A percentile compares a stretch with the other conserved stretches of the same genome.
Evolutionary conservation across 2,888 invertebrate species (phyloP).

Genomic region (Pyrrhosoma nymphula): DNA sequence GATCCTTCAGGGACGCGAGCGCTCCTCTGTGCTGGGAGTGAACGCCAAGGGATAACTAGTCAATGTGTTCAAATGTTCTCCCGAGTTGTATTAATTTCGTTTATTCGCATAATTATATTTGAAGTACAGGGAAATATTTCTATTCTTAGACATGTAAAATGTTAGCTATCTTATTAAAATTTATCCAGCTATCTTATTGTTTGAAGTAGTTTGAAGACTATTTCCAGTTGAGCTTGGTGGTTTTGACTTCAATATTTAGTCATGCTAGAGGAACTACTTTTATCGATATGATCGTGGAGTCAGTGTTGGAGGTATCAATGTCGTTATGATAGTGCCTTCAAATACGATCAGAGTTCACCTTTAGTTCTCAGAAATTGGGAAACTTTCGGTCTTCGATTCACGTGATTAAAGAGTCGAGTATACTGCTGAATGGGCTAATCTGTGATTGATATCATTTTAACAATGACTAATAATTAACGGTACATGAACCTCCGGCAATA

Average conservation of each 20-base stretch:
- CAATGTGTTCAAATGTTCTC: not conserved
- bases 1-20: not conserved
- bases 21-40: not conserved
- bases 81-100: not conserved
- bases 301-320: too few relatives aligned
- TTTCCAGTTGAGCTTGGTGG: too few relatives aligned
- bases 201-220: too few relatives aligned
- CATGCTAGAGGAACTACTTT: too few relatives aligned
- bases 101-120: not conserved
- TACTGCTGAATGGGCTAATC: not conserved
- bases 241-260: too few relatives aligned
- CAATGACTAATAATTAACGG: not conserved
- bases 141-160: not conserved
- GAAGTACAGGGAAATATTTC: not conserved
- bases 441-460: not conserved
- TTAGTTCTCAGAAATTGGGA: not conserved
- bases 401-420: not conserved
- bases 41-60: not conserved
- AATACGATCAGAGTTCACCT: too few relatives aligned
- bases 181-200: too few relatives aligned
- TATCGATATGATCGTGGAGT: too few relatives aligned
- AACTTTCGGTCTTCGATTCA: not conserved
- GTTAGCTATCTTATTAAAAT: not conserved
- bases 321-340: too few relatives aligned
- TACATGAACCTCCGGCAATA: not conserved